phyloP scores from a whole-genome alignment of 1,140 invertebrate genomes.

The Drosophila dunni region DNA sequence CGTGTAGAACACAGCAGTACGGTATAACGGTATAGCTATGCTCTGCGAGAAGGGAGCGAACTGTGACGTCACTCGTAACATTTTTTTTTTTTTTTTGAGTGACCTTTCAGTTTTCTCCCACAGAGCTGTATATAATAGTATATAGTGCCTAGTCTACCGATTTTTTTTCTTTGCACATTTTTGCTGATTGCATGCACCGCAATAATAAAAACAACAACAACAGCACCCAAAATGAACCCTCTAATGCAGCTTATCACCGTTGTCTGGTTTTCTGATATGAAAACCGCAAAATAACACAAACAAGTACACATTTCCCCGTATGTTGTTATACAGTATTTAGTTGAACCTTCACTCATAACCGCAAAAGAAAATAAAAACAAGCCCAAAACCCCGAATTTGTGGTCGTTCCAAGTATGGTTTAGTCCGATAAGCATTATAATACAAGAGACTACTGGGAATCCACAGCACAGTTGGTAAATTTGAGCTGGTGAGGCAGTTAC shows the following conservation, averaged over 20 bases:
- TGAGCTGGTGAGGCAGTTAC: background rate
- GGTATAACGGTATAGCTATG: background rate
- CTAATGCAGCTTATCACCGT: constrained; percentile 37
- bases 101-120: background rate
- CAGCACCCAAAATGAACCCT: background rate
- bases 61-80: background rate
- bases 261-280: constrained; percentile 18
- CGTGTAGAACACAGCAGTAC: constrained; percentile 1
- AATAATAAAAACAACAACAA: background rate
- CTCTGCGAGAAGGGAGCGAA: background rate
- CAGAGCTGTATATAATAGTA: too few species aligned
- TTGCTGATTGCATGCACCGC: constrained; percentile 21
- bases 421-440: constrained; percentile 4
- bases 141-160: background rate
- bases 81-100: background rate
- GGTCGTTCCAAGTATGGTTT: constrained; percentile 20
- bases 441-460: background rate
- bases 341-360: background rate
- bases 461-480: background rate
- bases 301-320: background rate
- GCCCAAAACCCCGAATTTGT: constrained; percentile 8
- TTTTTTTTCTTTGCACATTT: background rate
- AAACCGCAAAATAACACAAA: constrained; percentile 15
- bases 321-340: constrained; percentile 16
- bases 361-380: background rate